Evolutionary conservation across 2,797 vertebrate genomes (phyloP).

Genomic region (Eidolon dupreanum): DNA sequence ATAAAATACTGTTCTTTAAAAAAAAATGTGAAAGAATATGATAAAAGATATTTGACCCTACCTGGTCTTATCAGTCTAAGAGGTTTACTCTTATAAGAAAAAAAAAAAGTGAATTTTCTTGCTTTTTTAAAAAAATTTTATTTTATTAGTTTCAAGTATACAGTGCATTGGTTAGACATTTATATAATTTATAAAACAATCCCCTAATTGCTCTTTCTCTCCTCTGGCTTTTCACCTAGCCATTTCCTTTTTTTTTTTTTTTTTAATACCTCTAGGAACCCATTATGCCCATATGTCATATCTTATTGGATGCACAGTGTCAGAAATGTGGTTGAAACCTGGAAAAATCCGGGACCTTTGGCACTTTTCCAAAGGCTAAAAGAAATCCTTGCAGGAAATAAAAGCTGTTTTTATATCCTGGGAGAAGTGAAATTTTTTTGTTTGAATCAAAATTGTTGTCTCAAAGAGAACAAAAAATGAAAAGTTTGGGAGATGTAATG

Average conservation of each 20-base stretch:
- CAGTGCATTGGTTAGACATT: no score
- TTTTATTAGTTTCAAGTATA: no score
- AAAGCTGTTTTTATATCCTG: neutral
- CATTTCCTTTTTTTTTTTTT: no score
- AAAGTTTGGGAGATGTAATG: neutral
- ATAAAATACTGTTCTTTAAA: neutral
- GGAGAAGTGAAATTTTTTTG: neutral
- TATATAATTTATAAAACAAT: no score
- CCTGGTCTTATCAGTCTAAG: neutral
- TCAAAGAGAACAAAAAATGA: neutral
- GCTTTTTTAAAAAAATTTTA: neutral
- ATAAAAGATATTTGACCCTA: neutral
- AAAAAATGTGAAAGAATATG: neutral
- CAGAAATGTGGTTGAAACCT: slow-evolving; percentile 59
- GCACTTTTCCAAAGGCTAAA: slow-evolving; percentile 64
- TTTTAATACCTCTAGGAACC: neutral
- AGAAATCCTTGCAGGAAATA: slow-evolving; percentile 16
- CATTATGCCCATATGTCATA: slow-evolving; percentile 52
- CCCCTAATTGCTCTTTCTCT: no score
- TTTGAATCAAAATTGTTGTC: slow-evolving; percentile 2
- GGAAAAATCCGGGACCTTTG: slow-evolving; percentile 34
- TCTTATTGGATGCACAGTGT: slow-evolving; percentile 47
- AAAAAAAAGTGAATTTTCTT: neutral
- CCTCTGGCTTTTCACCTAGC: no score
- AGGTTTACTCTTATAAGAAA: neutral